Percentiles rank a stretch among this genome's conserved stretches.
Conservation (phyloP, 2,113 vertebrate genomes). For the Potamarius usumacintae region DNA sequence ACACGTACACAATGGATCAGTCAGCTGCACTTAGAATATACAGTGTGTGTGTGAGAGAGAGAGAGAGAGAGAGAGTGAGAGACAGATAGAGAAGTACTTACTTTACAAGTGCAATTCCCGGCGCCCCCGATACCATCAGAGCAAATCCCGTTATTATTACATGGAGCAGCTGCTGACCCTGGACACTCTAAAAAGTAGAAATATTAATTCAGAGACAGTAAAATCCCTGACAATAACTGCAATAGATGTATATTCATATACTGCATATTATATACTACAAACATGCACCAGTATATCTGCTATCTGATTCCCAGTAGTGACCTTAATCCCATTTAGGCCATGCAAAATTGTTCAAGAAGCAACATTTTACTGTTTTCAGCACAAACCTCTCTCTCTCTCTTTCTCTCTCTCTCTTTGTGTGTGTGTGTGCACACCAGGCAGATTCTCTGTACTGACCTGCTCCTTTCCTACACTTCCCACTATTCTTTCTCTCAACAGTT, state of each 20-base stretch:
- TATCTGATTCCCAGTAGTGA: neutral
- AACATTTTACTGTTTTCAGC: neutral
- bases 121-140: slow-evolving; percentile 81
- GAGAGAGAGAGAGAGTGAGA: neutral
- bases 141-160: slow-evolving; percentile 78
- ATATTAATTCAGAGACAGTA: neutral
- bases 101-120: slow-evolving; percentile 84
- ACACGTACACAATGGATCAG: neutral
- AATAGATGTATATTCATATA: neutral
- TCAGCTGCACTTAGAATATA: neutral
- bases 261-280: neutral
- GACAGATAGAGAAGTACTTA: slow-evolving; percentile 52
- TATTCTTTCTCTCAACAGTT: slow-evolving; percentile 26
- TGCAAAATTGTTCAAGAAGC: neutral
- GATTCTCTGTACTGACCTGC: slow-evolving; percentile 1
- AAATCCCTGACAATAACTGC: neutral
- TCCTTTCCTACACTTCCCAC: slow-evolving; percentile 32
- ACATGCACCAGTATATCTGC: neutral
- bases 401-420: neutral
- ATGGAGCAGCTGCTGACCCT: slow-evolving; percentile 71
- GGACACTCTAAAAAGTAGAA: slow-evolving; percentile 80
- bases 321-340: neutral
- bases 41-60: neutral
- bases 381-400: neutral
- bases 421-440: neutral